A percentile compares a stretch with the other conserved stretches of the same genome.
Evolutionary conservation across 2,797 vertebrate genomes (phyloP).

Genomic region (Distichodus sexfasciatus): DNA sequence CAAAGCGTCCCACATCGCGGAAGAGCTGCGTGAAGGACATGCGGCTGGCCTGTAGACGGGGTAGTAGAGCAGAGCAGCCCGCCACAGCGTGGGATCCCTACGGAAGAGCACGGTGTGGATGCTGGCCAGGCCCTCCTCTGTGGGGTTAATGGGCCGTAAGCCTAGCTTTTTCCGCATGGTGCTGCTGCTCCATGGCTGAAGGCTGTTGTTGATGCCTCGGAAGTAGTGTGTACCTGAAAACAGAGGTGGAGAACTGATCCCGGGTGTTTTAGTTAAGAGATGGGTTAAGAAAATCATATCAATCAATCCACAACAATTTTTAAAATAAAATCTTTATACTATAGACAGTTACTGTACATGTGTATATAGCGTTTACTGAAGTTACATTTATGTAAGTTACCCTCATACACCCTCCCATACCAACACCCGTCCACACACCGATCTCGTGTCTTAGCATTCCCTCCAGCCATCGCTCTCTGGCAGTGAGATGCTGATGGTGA

Average conservation of each 20-base stretch:
- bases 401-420: too few relatives aligned
- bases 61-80: slow-evolving; percentile 92
- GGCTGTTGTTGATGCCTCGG: slow-evolving; percentile 88
- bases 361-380: too few relatives aligned
- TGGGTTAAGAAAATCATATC: too few relatives aligned
- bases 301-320: too few relatives aligned
- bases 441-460: slow-evolving; percentile 94
- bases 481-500: slow-evolving; percentile 87
- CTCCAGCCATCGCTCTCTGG: slow-evolving; percentile 92
- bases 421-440: slow-evolving; percentile 63
- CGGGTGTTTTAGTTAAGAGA: too few relatives aligned
- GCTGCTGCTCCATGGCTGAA: slow-evolving; percentile 86
- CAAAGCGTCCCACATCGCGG: slow-evolving; percentile 80
- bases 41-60: slow-evolving; percentile 87
- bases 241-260: background rate
- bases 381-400: too few relatives aligned
- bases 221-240: slow-evolving; percentile 90
- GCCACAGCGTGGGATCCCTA: slow-evolving; percentile 89
- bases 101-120: slow-evolving; percentile 92
- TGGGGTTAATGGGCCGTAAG: slow-evolving; percentile 88
- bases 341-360: too few relatives aligned
- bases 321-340: too few relatives aligned
- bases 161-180: slow-evolving; percentile 76
- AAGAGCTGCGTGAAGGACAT: slow-evolving; percentile 91
- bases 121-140: slow-evolving; percentile 92